These are phyloP conservation scores for Marisa cornuarietis DNA, from an alignment of 1,140 invertebrate genomes.

Conservation along the genomic window DNA sequence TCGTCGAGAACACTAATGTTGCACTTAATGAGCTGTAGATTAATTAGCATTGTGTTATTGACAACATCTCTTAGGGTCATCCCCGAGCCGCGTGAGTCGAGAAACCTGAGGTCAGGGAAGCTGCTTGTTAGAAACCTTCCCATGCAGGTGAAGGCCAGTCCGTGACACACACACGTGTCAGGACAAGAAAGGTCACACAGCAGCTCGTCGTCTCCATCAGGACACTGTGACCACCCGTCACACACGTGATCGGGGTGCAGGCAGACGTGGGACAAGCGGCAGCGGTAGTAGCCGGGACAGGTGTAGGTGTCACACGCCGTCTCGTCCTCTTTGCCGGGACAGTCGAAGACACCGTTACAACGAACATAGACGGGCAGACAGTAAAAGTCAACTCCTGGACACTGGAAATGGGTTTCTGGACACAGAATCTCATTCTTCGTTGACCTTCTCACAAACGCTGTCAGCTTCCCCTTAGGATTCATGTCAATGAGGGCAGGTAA, in stretches of 20 bases:
- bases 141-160: slow-evolving; percentile 19
- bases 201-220: slow-evolving; percentile 18
- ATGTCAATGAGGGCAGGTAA: slow-evolving; percentile 1
- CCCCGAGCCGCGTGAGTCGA: too few relatives aligned
- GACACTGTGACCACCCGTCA: slow-evolving; percentile 20
- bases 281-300: slow-evolving; percentile 7
- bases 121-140: too few relatives aligned
- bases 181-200: slow-evolving; percentile 20
- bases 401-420: slow-evolving; percentile 9
- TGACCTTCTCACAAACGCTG: not conserved
- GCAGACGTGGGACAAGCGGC: slow-evolving; percentile 7
- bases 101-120: too few relatives aligned
- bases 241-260: slow-evolving; percentile 15
- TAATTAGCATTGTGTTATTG: not conserved
- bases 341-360: slow-evolving; percentile 22
- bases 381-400: not conserved
- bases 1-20: not conserved
- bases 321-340: slow-evolving; percentile 17
- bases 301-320: not conserved
- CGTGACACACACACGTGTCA: slow-evolving; percentile 7
- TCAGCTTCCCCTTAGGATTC: slow-evolving; percentile 10
- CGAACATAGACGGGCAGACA: slow-evolving; percentile 18
- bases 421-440: not conserved
- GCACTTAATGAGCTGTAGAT: not conserved
- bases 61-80: too few relatives aligned